phyloP scores from a whole-genome alignment of 2,888 invertebrate genomes.

The Rhagophthalmus giganteus region DNA sequence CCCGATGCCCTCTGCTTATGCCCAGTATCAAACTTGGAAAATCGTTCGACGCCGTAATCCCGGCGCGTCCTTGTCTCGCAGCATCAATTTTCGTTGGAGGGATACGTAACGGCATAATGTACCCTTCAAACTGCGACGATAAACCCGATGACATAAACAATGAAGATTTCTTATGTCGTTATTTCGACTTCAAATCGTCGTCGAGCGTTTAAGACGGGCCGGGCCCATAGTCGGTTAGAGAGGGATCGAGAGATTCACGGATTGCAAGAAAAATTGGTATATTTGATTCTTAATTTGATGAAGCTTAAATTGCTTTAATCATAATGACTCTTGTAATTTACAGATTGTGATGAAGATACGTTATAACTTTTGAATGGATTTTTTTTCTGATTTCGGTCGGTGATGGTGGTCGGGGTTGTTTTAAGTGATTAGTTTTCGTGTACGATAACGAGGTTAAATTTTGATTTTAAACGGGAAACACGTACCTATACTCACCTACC shows the following conservation, averaged over 20 bases:
- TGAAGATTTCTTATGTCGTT: slow-evolving; percentile 16
- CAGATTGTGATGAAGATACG: slow-evolving; percentile 45
- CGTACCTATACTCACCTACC: too few species aligned
- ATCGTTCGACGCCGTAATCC: slow-evolving; percentile 6
- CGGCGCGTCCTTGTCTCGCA: slow-evolving; percentile 2
- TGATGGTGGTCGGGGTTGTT: too few species aligned
- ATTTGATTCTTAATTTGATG: slow-evolving; percentile 43
- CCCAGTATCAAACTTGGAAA: slow-evolving; percentile 14
- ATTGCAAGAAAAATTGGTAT: slow-evolving; percentile 8
- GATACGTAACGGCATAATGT: slow-evolving; percentile 1
- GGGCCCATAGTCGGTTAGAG: slow-evolving; percentile 1
- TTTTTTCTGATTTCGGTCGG: slow-evolving; percentile 46
- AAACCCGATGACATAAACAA: slow-evolving; percentile 17
- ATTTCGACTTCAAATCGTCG: slow-evolving; percentile 3
- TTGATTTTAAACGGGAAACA: too few species aligned
- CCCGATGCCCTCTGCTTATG: slow-evolving; percentile 23
- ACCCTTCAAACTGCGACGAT: slow-evolving; percentile 10
- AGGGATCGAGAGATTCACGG: slow-evolving; percentile 3
- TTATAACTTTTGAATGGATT: slow-evolving; percentile 46
- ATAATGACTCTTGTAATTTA: slow-evolving; percentile 46
- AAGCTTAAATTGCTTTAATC: slow-evolving; percentile 47
- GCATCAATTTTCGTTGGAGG: background rate
- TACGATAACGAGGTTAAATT: too few species aligned
- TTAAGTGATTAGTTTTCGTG: too few species aligned
- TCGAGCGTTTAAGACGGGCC: background rate